Base-by-base conservation (phyloP, 2,888 invertebrate species). In the Hyalella azteca region DNA sequence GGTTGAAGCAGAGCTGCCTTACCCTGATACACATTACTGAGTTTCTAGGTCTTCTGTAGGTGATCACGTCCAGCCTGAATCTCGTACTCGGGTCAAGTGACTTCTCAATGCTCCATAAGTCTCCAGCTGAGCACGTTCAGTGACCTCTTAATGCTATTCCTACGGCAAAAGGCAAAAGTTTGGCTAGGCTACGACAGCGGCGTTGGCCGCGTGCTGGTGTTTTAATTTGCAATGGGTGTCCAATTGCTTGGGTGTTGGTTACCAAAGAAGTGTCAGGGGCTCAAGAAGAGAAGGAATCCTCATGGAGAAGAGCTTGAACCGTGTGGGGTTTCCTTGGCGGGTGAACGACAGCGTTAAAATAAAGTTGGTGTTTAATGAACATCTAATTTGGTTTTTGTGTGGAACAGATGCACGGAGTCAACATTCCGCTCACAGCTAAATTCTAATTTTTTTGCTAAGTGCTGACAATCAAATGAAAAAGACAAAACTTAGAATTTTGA, bases 151-250 rank as follows among this genome's bases (percentile, higher is more conserved):
- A 19, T 32, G 66, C 36, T 66, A 66, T 66, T 66, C 36, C 36
- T 66, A 66, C 66, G 36, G n/a, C 15, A 3, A 9, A 0, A 2
- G 66, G 7, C 39, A 66, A 45, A 11, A 19, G 4, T 36, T 36
- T 19, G 66, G 13, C 26, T 0, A 13, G 9, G 29, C 29, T 54
- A 11, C 26, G 1, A 29, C 26, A 4, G 22, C 26, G 54, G 7
- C 2, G 54, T 66, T 9, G 2, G 11, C 29, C 15, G 7, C 19
- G 1, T 13, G 66, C 66, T 15, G 39, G 19, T 22, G 66, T 36
- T 66, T 66, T 66, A 66, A 66, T 66, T 66, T 66, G 36, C 29
- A 36, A 15, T 36, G 32, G 66, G 66, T 66, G 66, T 66, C 66
- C 26, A 29, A 36, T 66, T 32, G 66, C 66, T 32, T 36, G 45